Evolutionary conservation across 2,113 vertebrate genomes (phyloP).

Genomic region (Leptobrachium leishanense): DNA sequence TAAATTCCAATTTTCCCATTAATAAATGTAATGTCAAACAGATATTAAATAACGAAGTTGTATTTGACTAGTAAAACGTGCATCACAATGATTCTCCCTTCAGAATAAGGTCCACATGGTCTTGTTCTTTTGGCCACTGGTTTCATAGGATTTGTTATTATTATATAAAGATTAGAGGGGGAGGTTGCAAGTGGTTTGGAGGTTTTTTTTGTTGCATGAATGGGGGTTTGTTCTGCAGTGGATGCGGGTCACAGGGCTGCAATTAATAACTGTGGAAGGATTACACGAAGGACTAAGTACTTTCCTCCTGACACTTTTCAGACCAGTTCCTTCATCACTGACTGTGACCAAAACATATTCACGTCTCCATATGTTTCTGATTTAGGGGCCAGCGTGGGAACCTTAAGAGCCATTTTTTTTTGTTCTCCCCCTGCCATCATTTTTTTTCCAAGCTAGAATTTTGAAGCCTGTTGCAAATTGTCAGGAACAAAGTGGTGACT

Average conservation of each 20-base stretch:
- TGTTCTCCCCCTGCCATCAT: constrained; percentile 51
- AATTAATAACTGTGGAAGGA: constrained; percentile 42
- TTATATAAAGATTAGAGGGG: constrained; percentile 12
- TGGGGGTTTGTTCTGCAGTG: constrained; percentile 41
- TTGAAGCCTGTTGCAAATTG: constrained; percentile 61
- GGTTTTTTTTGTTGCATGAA: constrained; percentile 22
- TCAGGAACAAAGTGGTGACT: constrained; percentile 63
- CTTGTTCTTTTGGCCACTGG: neutral
- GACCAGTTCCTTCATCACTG: constrained; percentile 52
- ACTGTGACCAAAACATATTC: constrained; percentile 63
- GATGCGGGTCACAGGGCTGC: constrained; percentile 41
- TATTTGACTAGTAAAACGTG: too few relatives aligned
- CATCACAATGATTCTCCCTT: too few relatives aligned
- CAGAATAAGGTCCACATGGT: neutral
- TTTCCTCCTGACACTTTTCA: constrained; percentile 54
- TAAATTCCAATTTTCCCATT: too few relatives aligned
- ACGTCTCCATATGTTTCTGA: constrained; percentile 68
- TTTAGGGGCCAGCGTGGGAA: constrained; percentile 60
- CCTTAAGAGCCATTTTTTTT: constrained; percentile 56
- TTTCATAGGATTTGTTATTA: constrained; percentile 38
- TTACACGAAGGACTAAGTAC: constrained; percentile 35
- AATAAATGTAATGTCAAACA: too few relatives aligned
- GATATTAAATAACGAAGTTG: too few relatives aligned
- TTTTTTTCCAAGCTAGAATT: constrained; percentile 62
- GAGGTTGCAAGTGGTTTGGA: neutral